Conservation (phyloP, 2,113 vertebrate genomes). For the Odobenus rosmarus region DNA sequence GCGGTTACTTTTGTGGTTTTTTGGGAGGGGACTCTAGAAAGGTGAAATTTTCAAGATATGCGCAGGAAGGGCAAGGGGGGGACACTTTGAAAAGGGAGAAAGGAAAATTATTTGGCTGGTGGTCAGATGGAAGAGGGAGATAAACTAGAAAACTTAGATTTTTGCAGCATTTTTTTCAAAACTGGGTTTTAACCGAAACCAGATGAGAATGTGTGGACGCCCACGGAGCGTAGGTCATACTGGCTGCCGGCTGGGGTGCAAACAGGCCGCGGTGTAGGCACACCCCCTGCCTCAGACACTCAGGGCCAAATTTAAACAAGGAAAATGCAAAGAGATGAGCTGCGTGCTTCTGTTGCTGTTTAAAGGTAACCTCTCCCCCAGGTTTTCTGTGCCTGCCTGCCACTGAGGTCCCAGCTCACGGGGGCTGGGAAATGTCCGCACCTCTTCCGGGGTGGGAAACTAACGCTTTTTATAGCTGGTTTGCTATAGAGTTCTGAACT, state of each 20-base stretch:
- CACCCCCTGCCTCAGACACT: constrained; percentile 85
- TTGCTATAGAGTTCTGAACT: constrained; percentile 88
- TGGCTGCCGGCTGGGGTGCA: constrained; percentile 61
- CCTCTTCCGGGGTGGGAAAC: constrained; percentile 78
- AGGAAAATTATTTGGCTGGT: constrained; percentile 84
- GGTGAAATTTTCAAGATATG: constrained; percentile 83
- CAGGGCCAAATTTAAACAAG: constrained; percentile 84
- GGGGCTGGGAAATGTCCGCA: constrained; percentile 83
- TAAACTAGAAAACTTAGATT: constrained; percentile 81
- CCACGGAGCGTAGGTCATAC: constrained; percentile 88
- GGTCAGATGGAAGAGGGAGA: constrained; percentile 66
- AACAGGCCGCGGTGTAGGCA: constrained; percentile 65
- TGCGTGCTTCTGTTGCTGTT: constrained; percentile 88
- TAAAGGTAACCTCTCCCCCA: constrained; percentile 90
- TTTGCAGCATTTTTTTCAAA: constrained; percentile 88
- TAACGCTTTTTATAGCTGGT: constrained; percentile 86
- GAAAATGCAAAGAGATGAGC: constrained; percentile 95
- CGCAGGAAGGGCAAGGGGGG: constrained; percentile 71
- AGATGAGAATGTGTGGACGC: constrained; percentile 80
- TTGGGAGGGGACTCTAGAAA: constrained; percentile 79
- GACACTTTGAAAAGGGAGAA: constrained; percentile 68
- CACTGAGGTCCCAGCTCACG: constrained; percentile 80
- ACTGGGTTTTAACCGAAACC: constrained; percentile 85
- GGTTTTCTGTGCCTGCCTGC: constrained; percentile 86
- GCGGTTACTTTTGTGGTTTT: constrained; percentile 79